These are phyloP conservation scores for Trochalopteron elliotii DNA, from an alignment of 2,113 vertebrate species.

Conservation along the genomic window DNA sequence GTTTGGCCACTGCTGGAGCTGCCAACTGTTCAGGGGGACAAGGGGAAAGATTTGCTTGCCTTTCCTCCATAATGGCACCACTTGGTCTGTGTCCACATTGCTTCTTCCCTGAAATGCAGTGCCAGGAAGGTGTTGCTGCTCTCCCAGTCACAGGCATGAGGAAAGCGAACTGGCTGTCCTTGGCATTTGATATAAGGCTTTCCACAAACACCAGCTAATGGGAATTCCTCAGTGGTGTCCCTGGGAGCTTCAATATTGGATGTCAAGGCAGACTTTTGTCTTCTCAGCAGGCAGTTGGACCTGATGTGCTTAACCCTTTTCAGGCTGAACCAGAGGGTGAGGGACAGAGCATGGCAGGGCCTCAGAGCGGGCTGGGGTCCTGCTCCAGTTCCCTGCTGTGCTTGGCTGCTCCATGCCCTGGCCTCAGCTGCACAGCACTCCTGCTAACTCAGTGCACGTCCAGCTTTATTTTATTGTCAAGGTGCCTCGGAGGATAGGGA, in stretches of 20 bases:
- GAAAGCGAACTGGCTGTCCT: background rate
- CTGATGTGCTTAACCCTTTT: slow-evolving; percentile 49
- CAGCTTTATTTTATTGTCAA: background rate
- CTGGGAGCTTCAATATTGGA: slow-evolving; percentile 60
- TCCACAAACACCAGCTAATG: slow-evolving; percentile 64
- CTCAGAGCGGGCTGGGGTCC: background rate
- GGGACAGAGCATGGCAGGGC: background rate
- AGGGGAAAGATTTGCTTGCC: background rate
- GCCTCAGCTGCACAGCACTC: background rate
- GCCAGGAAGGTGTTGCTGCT: background rate
- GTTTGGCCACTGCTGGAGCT: background rate
- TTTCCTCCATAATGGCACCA: background rate
- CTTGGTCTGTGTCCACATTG: fast-evolving
- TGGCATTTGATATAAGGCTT: slow-evolving; percentile 21
- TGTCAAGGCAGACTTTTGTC: slow-evolving; percentile 59
- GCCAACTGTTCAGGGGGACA: background rate
- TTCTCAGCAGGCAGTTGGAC: slow-evolving; percentile 16
- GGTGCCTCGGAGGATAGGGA: background rate
- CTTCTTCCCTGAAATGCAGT: background rate
- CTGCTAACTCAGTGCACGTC: background rate
- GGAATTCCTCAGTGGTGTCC: slow-evolving; percentile 53
- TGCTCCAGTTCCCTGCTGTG: background rate
- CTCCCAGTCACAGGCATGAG: background rate
- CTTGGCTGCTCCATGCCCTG: background rate
- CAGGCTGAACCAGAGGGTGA: background rate